Base-by-base conservation (phyloP, 53 echinoderm and acorn worm species). In the Antedon mediterranea region DNA sequence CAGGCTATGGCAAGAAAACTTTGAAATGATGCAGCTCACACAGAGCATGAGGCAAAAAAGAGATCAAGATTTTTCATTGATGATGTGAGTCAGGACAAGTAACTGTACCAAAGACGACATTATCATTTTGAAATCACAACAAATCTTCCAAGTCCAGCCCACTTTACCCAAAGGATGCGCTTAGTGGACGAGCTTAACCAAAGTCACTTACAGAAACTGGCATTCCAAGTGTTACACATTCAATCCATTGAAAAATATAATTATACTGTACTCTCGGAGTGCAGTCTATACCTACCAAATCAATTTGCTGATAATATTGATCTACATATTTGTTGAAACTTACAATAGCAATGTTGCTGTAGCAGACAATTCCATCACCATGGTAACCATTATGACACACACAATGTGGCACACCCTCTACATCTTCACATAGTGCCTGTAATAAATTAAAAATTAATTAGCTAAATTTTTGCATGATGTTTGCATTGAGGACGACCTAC, bases 11-110 rank as follows among this genome's bases (percentile, higher is more conserved):
- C 78, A 43, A 73, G 84, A 88, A 23, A 33, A 88, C 73, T 84
- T 81, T 76, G 43, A 31, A 41, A 37, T 78, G 0, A 85, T 72
- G 78, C 82, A 88, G 78, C 71, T 88, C 4, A 84, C 84, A 43
- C 82, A 89, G 75, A 85, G 85, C 29, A 82, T 89, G 83, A 41
- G 89, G 44, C 89, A 85, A 44, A 82, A 75, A 77, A 81, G 83
- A 76, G 89, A 89, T 44, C 37, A 81, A 76, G 11, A 32, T 5
- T 89, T 83, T 85, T 89, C 88, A 41, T 81, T 88, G 20, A 42
- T 88, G 32, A 84, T 85, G 31, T 72, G 88, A 0, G 18, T 88
- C 33, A 77, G 88, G 78, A 82, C 84, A 75, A 82, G 85, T 15
- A 76, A 78, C 0, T 82, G 85, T 33, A 88, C 89, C 43, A 27